A percentile compares a stretch with the other conserved stretches of the same genome.
These are phyloP conservation scores for Chascanopsetta lugubris DNA, from an alignment of 2,113 vertebrate species.

Conservation along the genomic window DNA sequence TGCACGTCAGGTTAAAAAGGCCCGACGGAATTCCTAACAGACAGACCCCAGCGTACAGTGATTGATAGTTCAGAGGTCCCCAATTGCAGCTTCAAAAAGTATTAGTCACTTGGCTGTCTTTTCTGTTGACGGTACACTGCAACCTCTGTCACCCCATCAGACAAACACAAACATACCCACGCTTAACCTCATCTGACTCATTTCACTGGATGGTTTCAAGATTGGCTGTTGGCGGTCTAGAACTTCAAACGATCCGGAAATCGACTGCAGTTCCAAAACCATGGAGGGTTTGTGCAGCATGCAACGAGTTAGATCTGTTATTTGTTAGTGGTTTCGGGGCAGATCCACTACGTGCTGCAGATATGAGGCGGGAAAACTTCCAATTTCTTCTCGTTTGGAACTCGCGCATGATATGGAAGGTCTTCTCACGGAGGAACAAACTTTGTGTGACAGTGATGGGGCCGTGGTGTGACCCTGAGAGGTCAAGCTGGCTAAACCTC, in stretches of 20 bases:
- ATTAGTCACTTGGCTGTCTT: not conserved
- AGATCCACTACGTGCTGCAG: too few species aligned
- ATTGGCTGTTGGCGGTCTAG: not conserved
- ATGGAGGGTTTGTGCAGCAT: not conserved
- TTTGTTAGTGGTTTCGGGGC: too few species aligned
- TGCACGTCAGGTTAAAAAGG: not conserved
- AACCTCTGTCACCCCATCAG: not conserved
- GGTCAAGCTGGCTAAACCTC: not conserved
- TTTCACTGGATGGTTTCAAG: not conserved
- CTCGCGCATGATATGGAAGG: too few species aligned
- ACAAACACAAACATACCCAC: slow-evolving; percentile 4
- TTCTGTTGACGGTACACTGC: not conserved
- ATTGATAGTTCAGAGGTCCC: not conserved
- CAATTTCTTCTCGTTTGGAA: too few species aligned
- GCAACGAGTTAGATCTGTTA: too few species aligned
- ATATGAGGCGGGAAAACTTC: too few species aligned
- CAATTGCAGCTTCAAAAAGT: not conserved
- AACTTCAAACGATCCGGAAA: not conserved
- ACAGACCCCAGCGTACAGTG: not conserved
- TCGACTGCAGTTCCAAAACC: not conserved
- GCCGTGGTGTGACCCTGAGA: slow-evolving; percentile 21
- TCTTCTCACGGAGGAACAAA: too few species aligned
- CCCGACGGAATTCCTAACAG: not conserved
- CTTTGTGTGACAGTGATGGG: too few species aligned
- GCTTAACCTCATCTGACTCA: slow-evolving; percentile 12